A percentile compares a stretch with the other conserved stretches of the same genome.
Evolutionary conservation across 2,888 invertebrate species (phyloP).

Genomic region (Resseliella maxima): DNA sequence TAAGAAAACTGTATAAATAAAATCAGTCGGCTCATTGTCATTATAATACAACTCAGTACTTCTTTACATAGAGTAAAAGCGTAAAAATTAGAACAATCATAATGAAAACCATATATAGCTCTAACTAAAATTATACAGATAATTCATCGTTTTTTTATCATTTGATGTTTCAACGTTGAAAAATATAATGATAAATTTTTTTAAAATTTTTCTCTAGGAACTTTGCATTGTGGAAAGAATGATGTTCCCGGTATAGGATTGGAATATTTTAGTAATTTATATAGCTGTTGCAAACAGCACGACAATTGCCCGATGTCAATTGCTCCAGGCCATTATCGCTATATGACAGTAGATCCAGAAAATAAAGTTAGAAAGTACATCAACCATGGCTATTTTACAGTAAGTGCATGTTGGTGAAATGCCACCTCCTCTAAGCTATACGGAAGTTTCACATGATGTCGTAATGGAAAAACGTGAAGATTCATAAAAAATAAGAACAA

Average conservation of each 20-base stretch:
- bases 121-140: too few relatives aligned
- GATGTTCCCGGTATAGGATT: neutral
- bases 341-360: neutral
- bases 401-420: neutral
- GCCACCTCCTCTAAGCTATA: too few relatives aligned
- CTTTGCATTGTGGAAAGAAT: constrained; percentile 13
- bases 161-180: constrained; percentile 13
- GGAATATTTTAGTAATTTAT: neutral
- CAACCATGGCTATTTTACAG: neutral
- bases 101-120: too few relatives aligned
- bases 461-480: too few relatives aligned
- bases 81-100: too few relatives aligned
- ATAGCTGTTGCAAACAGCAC: neutral
- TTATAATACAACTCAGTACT: too few relatives aligned
- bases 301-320: neutral
- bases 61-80: too few relatives aligned
- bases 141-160: neutral
- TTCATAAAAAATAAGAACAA: too few relatives aligned
- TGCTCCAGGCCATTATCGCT: neutral
- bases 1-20: too few relatives aligned
- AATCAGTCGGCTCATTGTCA: too few relatives aligned
- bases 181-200: constrained; percentile 5
- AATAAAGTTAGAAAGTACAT: neutral
- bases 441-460: too few relatives aligned
- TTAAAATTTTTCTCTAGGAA: constrained; percentile 5